Evolutionary conservation across 2,113 vertebrate species (phyloP), one percentile per base, ranked within the genome.

Genomic region (Zeus faber): DNA sequence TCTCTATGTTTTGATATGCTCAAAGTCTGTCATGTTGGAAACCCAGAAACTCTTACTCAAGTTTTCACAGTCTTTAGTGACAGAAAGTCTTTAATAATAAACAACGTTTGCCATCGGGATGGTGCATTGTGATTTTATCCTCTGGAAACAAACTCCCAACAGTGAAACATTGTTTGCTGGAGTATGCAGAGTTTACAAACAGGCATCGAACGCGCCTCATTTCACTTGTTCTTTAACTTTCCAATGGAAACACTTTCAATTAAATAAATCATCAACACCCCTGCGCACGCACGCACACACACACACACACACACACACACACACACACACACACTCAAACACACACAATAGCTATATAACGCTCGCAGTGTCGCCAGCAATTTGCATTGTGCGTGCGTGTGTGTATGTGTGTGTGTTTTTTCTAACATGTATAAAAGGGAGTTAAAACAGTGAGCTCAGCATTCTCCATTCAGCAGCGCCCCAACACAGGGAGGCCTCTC

Each of bases 381-480:
- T 87, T 85, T 82, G 67, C 83, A 79, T 85, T 86, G 86, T 82
- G 76, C 85, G 75, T 83, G 16, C n/a, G n/a, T n/a, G n/a, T n/a
- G n/a, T n/a, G n/a, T n/a, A n/a, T n/a, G n/a, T n/a, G n/a, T n/a
- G n/a, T n/a, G n/a, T n/a, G n/a, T n/a, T 83, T 76, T 80, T 76
- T 84, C 74, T 79, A 77, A 79, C 81, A 67, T 82, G 69, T 79
- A 84, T 81, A 78, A 83, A 82, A 73, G 76, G 65, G 54, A 52
- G 70, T 62, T 66, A 33, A 87, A 89, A 85, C 6, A 3, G 22
- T 73, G 50, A 78, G 62, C 65, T 79, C 83, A 88, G 88, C 87
- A 1, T 70, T 87, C 72, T 79, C 70, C 71, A 80, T 89, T 90
- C 83, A 89, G 44, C 37, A 9, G 20, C 57, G 26, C 14, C 47